Evolutionary conservation across 92 coral and sea anemone genomes (phyloP).

Genomic region (Isaurus tuberculatus): DNA sequence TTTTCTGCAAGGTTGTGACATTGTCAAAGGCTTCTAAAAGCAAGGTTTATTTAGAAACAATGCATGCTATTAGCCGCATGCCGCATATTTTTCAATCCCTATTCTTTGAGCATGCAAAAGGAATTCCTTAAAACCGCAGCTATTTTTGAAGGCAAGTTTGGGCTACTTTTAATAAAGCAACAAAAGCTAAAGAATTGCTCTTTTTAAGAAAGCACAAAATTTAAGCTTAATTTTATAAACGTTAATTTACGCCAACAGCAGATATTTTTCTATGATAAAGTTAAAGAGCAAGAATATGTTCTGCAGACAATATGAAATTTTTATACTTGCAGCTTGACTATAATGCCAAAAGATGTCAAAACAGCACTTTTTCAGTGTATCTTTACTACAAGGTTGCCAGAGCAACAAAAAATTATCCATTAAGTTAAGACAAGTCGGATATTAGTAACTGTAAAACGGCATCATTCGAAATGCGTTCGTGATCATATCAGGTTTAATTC

Average conservation of each 20-base stretch:
- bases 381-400: background rate
- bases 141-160: conserved; percentile 13
- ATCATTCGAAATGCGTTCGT: background rate
- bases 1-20: background rate
- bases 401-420: conserved; percentile 12
- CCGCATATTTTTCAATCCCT: background rate
- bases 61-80: conserved; percentile 16
- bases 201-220: conserved; percentile 5
- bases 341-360: background rate
- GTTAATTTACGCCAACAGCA: background rate
- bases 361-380: background rate
- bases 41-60: conserved; percentile 10
- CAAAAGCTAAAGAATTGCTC: conserved; percentile 42
- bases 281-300: background rate
- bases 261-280: background rate
- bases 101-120: conserved; percentile 2
- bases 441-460: background rate
- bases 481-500: no score
- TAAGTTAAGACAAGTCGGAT: background rate
- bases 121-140: conserved; percentile 43
- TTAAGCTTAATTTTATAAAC: background rate
- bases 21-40: conserved; percentile 9
- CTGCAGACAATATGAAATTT: no score
- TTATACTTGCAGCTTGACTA: background rate
- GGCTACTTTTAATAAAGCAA: background rate